Percentiles rank a stretch among this genome's conserved stretches.
Evolutionary conservation across 2,797 vertebrate genomes (phyloP).

Genomic region (Myripristis murdjan): DNA sequence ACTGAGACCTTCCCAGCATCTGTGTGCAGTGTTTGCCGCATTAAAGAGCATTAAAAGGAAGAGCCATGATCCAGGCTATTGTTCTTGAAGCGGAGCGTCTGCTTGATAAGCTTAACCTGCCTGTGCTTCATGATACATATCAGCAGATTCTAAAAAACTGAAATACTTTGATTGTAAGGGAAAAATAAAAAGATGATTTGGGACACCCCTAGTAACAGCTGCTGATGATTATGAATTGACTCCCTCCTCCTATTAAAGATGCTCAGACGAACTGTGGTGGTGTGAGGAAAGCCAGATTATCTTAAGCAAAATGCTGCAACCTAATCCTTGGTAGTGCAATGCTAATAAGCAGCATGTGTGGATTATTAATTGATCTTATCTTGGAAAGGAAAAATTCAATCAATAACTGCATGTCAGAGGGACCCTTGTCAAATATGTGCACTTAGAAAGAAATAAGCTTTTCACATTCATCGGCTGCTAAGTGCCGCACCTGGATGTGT

Average conservation of each 20-base stretch:
- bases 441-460: conserved; percentile 60
- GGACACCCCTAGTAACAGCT: not conserved
- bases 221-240: not conserved
- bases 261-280: too few species aligned
- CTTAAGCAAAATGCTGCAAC: not conserved
- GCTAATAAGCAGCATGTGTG: not conserved
- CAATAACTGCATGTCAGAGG: not conserved
- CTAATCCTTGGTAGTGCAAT: not conserved
- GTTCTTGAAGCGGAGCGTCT: too few species aligned
- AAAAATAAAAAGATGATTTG: too few species aligned
- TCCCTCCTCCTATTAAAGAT: too few species aligned
- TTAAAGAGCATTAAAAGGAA: too few species aligned
- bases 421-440: conserved; percentile 3
- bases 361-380: not conserved
- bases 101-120: too few species aligned
- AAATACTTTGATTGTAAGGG: too few species aligned
- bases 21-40: too few species aligned
- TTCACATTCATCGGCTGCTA: conserved; percentile 74
- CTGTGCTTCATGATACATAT: too few species aligned
- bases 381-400: not conserved
- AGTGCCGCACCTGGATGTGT: conserved; percentile 74
- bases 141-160: too few species aligned
- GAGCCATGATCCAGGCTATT: too few species aligned
- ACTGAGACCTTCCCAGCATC: too few species aligned
- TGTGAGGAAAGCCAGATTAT: not conserved